These are phyloP conservation scores for Trisateles emortualis DNA, from an alignment of 2,888 invertebrate species.

Conservation along the genomic window DNA sequence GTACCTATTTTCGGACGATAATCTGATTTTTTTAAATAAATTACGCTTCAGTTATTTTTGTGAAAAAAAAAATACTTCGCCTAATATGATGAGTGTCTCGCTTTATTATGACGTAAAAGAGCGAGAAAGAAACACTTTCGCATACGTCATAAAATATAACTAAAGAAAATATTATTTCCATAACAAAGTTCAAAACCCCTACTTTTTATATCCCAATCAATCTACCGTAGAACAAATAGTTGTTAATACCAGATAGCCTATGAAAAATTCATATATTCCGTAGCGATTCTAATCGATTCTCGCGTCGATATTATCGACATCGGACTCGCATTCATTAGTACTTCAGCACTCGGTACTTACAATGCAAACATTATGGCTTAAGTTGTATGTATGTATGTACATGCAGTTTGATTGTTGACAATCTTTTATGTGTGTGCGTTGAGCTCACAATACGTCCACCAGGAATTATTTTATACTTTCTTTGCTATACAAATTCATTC, in stretches of 20 bases:
- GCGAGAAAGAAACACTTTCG: neutral
- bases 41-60: too few relatives aligned
- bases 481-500: conserved; percentile 30
- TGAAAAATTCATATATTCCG: conserved; percentile 46
- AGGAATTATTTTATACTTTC: conserved; percentile 44
- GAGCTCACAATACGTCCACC: conserved; percentile 32
- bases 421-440: conserved; percentile 30
- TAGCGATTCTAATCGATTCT: conserved; percentile 62
- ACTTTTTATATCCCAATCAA: conserved; percentile 25
- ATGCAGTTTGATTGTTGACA: conserved; percentile 48
- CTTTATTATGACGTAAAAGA: neutral
- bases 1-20: too few relatives aligned
- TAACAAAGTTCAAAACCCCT: conserved; percentile 5
- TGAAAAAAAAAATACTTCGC: too few relatives aligned
- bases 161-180: neutral
- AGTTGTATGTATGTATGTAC: conserved; percentile 20
- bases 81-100: too few relatives aligned
- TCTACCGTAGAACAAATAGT: conserved; percentile 37
- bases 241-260: conserved; percentile 38
- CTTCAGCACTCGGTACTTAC: conserved; percentile 31
- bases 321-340: conserved; percentile 49
- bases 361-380: conserved; percentile 53
- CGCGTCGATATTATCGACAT: conserved; percentile 51
- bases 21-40: too few relatives aligned
- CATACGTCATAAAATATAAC: too few relatives aligned